These are phyloP conservation scores for Actinernus sp. DNA, from an alignment of 92 coral and sea anemone species.

Conservation along the genomic window DNA sequence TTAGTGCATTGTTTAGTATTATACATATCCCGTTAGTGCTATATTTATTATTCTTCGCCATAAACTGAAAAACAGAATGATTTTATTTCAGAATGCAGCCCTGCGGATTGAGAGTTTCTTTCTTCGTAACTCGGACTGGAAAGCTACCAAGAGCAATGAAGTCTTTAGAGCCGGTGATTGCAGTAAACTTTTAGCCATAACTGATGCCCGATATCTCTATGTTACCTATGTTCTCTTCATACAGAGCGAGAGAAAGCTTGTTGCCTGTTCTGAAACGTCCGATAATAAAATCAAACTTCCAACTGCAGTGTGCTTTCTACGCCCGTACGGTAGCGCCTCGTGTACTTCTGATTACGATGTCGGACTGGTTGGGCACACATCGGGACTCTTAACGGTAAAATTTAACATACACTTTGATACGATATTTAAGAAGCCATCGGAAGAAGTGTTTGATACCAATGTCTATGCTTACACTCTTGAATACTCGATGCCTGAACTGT, in stretches of 20 bases:
- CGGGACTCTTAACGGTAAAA: slow-evolving; percentile 24
- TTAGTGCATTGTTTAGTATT: no score
- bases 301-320: slow-evolving; percentile 42
- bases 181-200: slow-evolving; percentile 21
- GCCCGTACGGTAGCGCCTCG: slow-evolving; percentile 47
- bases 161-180: slow-evolving; percentile 1
- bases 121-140: slow-evolving; percentile 47
- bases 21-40: no score
- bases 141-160: slow-evolving; percentile 1
- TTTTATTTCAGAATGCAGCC: slow-evolving; percentile 21
- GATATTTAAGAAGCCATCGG: slow-evolving; percentile 44
- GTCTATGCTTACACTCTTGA: slow-evolving; percentile 54
- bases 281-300: slow-evolving; percentile 1
- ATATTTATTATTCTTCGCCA: no score
- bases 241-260: slow-evolving; percentile 11
- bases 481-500: slow-evolving; percentile 43
- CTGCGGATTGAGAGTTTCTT: slow-evolving; percentile 42
- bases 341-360: slow-evolving; percentile 61
- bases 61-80: no score
- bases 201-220: slow-evolving; percentile 52
- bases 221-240: slow-evolving; percentile 41
- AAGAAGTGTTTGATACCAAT: slow-evolving; percentile 58
- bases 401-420: slow-evolving; percentile 32
- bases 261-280: slow-evolving; percentile 5
- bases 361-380: slow-evolving; percentile 32